phyloP scores from a whole-genome alignment of 1,140 invertebrate species.

The Neodiprion fabricii region DNA sequence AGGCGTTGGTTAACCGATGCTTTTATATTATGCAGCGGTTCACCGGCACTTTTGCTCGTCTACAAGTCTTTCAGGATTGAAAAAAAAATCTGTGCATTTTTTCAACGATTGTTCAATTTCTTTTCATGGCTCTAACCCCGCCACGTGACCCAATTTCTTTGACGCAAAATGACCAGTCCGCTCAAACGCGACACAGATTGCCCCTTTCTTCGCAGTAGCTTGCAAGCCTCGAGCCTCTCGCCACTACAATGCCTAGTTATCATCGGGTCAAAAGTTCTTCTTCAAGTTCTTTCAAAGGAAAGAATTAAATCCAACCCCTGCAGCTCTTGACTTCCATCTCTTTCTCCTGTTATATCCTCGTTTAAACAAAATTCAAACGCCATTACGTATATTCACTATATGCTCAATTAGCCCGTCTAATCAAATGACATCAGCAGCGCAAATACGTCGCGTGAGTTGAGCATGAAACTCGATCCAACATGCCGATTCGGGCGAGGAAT shows the following conservation, averaged over 20 bases:
- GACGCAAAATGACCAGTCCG: neutral
- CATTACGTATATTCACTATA: too few relatives aligned
- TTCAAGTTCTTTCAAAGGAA: neutral
- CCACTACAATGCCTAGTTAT: neutral
- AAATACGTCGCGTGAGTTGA: too few relatives aligned
- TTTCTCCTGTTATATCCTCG: neutral
- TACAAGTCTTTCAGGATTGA: too few relatives aligned
- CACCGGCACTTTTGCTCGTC: too few relatives aligned
- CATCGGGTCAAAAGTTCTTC: neutral
- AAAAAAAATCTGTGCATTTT: too few relatives aligned
- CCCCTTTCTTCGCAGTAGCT: neutral
- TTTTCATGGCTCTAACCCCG: neutral
- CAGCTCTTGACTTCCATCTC: neutral
- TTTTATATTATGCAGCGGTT: too few relatives aligned
- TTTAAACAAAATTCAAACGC: too few relatives aligned
- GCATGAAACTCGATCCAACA: too few relatives aligned
- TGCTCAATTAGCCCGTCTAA: too few relatives aligned
- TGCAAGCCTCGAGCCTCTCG: neutral
- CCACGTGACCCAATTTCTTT: conserved; percentile 1
- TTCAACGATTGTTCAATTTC: neutral
- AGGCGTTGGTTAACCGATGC: too few relatives aligned
- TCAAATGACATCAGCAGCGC: too few relatives aligned
- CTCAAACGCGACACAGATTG: neutral
- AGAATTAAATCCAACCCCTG: neutral
- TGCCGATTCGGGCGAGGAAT: too few relatives aligned